These are phyloP conservation scores for Parambassis ranga DNA, from an alignment of 2,797 vertebrate genomes.

Conservation along the genomic window DNA sequence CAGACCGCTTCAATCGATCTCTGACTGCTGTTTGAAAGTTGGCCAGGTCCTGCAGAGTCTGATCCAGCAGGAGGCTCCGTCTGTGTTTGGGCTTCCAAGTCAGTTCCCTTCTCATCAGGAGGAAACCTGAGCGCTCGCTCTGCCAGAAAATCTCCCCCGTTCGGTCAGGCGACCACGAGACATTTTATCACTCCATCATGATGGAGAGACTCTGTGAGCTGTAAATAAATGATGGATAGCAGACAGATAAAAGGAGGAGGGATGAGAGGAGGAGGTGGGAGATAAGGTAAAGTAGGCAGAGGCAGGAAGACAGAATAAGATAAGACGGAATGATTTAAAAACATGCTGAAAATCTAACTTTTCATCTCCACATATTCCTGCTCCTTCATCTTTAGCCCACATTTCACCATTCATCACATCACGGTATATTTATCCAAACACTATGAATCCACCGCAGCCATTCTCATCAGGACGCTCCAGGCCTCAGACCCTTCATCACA, in stretches of 20 bases:
- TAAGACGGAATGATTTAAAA: neutral
- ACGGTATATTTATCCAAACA: too few relatives aligned
- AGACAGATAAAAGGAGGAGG: neutral
- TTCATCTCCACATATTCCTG: neutral
- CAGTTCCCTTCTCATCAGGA: conserved; percentile 12
- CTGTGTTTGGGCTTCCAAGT: conserved; percentile 2
- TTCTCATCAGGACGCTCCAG: too few relatives aligned
- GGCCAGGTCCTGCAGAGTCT: conserved; percentile 19
- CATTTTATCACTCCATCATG: conserved; percentile 33
- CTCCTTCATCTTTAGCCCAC: neutral
- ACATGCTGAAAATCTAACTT: neutral
- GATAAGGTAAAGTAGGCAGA: neutral
- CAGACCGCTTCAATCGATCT: conserved; percentile 39
- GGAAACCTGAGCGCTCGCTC: conserved; percentile 14
- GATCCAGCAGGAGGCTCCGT: conserved; percentile 13
- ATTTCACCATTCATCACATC: accelerated
- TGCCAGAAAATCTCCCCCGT: conserved; percentile 28
- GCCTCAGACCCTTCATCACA: too few relatives aligned
- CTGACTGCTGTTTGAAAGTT: conserved; percentile 28
- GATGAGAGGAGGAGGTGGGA: neutral
- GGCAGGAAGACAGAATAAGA: neutral
- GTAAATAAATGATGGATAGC: conserved; percentile 33
- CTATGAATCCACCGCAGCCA: too few relatives aligned
- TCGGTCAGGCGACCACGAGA: conserved; percentile 9
- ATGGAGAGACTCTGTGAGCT: conserved; percentile 29